Evolutionary conservation across 2,888 invertebrate genomes (phyloP).

Genomic region (Caenorhabditis plicata): DNA sequence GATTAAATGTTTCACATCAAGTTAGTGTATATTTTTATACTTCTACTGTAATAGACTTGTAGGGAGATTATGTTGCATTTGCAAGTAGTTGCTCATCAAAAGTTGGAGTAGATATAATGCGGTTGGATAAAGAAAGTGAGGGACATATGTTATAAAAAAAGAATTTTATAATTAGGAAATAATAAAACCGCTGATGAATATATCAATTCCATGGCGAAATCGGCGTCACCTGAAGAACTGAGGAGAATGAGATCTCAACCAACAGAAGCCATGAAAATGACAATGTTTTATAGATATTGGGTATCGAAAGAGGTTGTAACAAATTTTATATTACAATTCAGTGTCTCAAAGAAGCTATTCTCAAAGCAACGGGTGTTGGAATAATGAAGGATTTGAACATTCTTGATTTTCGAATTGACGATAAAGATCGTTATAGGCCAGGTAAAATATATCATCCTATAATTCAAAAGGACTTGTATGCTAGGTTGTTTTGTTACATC

Average conservation of each 20-base stretch:
- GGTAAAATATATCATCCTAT: constrained; percentile 27
- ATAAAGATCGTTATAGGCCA: constrained; percentile 53
- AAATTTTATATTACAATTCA: too few species aligned
- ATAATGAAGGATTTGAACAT: constrained; percentile 60
- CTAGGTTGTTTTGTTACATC: constrained; percentile 59
- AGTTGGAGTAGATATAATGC: constrained; percentile 65
- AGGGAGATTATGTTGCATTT: constrained; percentile 65
- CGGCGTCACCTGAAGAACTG: constrained; percentile 59
- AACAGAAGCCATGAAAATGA: constrained; percentile 65
- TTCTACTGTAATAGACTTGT: constrained; percentile 3
- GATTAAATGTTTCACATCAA: constrained; percentile 65
- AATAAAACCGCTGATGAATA: constrained; percentile 64
- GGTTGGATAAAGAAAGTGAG: constrained; percentile 59
- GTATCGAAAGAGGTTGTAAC: constrained; percentile 6
- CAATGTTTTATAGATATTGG: constrained; percentile 64
- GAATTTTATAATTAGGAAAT: constrained; percentile 47
- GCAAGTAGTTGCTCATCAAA: constrained; percentile 58
- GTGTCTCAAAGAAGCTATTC: constrained; percentile 65
- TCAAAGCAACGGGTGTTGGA: constrained; percentile 65
- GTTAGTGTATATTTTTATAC: constrained; percentile 11
- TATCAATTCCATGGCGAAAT: constrained; percentile 64
- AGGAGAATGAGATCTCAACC: constrained; percentile 59
- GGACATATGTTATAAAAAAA: constrained; percentile 1
- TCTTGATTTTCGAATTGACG: constrained; percentile 61
- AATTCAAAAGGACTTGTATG: not conserved